Evolutionary conservation across 1,140 invertebrate species (phyloP).

Genomic region (Drosophila ironensis): DNA sequence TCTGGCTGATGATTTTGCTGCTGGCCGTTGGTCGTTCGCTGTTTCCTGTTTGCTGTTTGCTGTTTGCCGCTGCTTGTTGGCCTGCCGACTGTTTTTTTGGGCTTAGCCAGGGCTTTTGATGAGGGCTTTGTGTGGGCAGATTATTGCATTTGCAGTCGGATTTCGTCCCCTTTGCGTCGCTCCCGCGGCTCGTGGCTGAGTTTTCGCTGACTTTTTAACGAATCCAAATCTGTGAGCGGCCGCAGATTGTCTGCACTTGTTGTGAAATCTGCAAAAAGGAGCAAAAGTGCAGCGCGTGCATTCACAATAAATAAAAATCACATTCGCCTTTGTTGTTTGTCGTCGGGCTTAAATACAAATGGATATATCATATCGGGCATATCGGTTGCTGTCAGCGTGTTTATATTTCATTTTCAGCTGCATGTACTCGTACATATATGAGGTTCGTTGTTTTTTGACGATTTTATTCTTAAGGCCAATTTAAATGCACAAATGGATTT

Average conservation of each 20-base stretch:
- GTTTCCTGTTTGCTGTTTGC: background rate
- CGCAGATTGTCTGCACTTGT: constrained; percentile 46
- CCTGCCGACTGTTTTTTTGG: constrained; percentile 13
- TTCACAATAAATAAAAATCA: constrained; percentile 66
- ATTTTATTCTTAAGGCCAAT: constrained; percentile 68
- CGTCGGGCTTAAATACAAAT: constrained; percentile 68
- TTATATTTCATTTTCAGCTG: constrained; percentile 50
- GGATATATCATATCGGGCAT: constrained; percentile 29
- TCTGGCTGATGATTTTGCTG: background rate
- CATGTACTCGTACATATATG: constrained; percentile 4
- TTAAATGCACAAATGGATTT: constrained; percentile 71
- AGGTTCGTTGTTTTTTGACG: constrained; percentile 27
- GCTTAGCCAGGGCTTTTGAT: constrained; percentile 62
- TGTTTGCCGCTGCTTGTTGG: too few relatives aligned
- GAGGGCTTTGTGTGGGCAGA: constrained; percentile 48
- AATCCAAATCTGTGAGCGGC: constrained; percentile 59
- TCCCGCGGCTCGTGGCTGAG: constrained; percentile 25
- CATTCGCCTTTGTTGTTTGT: constrained; percentile 57
- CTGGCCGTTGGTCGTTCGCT: background rate
- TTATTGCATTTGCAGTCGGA: constrained; percentile 68
- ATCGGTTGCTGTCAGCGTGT: constrained; percentile 45
- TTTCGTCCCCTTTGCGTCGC: constrained; percentile 7
- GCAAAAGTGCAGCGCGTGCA: constrained; percentile 16
- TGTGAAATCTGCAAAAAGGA: constrained; percentile 68
- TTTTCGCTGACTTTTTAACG: constrained; percentile 60